Conservation (phyloP, 2,113 vertebrate genomes). For the Saccopteryx bilineata region DNA sequence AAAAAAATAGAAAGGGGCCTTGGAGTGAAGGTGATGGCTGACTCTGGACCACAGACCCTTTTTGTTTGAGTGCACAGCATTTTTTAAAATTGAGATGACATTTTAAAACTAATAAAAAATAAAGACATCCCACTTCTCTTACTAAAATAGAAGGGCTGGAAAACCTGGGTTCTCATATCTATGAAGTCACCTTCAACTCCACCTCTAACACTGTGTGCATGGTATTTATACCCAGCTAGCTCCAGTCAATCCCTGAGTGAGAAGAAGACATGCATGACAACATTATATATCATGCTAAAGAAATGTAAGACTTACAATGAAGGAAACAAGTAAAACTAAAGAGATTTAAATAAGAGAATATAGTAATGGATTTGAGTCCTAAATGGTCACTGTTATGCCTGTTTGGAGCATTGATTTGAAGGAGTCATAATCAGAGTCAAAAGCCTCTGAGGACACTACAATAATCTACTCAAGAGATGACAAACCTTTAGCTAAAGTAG, state of each 20-base stretch:
- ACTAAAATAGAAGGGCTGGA: background rate
- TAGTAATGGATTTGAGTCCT: background rate
- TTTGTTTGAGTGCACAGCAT: background rate
- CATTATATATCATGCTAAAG: background rate
- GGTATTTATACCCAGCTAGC: background rate
- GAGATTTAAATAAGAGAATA: background rate
- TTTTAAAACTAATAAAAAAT: constrained; percentile 13
- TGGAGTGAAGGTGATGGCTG: background rate
- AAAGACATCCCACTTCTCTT: background rate
- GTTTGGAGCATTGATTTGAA: background rate
- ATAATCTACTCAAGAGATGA: background rate
- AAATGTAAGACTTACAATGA: background rate
- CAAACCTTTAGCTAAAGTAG: background rate
- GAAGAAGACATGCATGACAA: background rate
- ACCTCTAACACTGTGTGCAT: background rate
- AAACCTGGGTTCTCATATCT: background rate
- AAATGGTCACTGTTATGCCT: background rate
- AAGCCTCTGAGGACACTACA: background rate
- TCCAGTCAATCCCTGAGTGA: background rate
- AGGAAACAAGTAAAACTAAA: background rate
- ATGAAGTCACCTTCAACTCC: background rate
- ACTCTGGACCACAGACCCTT: background rate
- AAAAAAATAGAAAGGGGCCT: background rate
- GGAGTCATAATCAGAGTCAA: background rate
- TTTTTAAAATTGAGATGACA: background rate